Percentiles rank a stretch among this genome's conserved stretches.
These are phyloP conservation scores for Lasioglossum villosulum DNA, from an alignment of 2,888 invertebrate genomes.

Conservation along the genomic window DNA sequence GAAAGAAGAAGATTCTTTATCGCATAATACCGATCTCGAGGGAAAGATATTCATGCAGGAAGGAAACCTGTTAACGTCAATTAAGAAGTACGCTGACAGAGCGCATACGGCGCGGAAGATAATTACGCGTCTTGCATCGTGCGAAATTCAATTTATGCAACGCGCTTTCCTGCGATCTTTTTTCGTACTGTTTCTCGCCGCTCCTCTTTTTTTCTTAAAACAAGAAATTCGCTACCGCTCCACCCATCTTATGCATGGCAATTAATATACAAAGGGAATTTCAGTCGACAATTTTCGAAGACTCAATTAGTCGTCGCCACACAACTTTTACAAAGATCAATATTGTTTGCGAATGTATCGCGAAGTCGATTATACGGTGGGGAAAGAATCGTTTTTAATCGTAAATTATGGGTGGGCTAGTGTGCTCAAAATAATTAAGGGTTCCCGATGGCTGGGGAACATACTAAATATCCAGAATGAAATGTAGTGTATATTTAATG, in stretches of 20 bases:
- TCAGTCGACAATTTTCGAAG: neutral
- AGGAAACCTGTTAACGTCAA: constrained; percentile 55
- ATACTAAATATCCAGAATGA: neutral
- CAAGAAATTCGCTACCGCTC: neutral
- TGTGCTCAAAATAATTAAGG: constrained; percentile 8
- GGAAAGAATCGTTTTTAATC: neutral
- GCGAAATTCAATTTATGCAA: constrained; percentile 35
- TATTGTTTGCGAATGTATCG: neutral
- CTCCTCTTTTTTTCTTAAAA: neutral
- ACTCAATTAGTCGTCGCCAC: neutral
- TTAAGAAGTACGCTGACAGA: constrained; percentile 52
- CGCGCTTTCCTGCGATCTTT: neutral
- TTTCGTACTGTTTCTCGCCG: constrained; percentile 16
- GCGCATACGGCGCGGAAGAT: constrained; percentile 38
- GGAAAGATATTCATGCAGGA: constrained; percentile 42
- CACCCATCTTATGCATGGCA: neutral
- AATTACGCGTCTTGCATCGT: constrained; percentile 34
- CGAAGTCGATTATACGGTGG: neutral
- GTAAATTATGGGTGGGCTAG: neutral
- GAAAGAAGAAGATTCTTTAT: constrained; percentile 48
- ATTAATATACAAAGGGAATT: neutral
- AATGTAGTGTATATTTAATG: constrained; percentile 6
- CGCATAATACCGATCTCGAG: constrained; percentile 36
- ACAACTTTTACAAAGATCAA: neutral
- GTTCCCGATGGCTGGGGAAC: neutral